Evolutionary conservation across 2,113 vertebrate genomes (phyloP), one percentile per base, ranked within the genome.

Genomic region (Motacilla tschutschensis): DNA sequence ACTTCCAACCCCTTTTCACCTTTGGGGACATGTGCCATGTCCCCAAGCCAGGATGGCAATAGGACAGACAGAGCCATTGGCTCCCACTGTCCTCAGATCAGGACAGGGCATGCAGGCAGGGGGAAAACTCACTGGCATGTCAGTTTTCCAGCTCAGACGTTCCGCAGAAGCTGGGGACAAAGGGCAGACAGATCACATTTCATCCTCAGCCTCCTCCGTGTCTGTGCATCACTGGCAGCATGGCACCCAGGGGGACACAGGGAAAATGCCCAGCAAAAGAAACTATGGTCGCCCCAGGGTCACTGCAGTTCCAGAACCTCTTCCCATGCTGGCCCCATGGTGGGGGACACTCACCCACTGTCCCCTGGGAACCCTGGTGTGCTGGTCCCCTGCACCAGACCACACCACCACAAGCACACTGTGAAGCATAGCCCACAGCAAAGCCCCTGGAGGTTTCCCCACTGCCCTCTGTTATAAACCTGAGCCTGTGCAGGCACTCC

Each of bases 131-230:
- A 94, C 94, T 65, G 20, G 17, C 9, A 25, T 4, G 24, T 43
- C 65, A 53, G 47, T 60, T n/a, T 41, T 85, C 46, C 15, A 28
- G 20, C 84, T 97, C 97, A 97, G 77, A 91, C 89, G 4, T 96
- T 95, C 35, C 93, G 89, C 40, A 97, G 95, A 60, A 97, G 95
- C 97, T 97, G 94, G 33, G 73, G 85, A 72, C 29, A 90, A 78
- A 78, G 33, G 51, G 29, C 28, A 46, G 24, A 58, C 6, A 31
- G 66, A 55, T 54, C 75, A 81, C 57, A 19, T 38, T 83, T 40
- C 63, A 58, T 10, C 35, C 57, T 36, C 51, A 28, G 9, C 28
- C 14, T 36, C 63, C 58, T 72, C 66, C 1, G 0, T 17, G 3
- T 18, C 44, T 8, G 26, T 6, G 33, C 38, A 21, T 50, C 71